Percentiles rank a stretch among this genome's conserved stretches.
These are phyloP conservation scores for Eupithecia insigniata DNA, from an alignment of 2,888 invertebrate genomes.

Conservation along the genomic window DNA sequence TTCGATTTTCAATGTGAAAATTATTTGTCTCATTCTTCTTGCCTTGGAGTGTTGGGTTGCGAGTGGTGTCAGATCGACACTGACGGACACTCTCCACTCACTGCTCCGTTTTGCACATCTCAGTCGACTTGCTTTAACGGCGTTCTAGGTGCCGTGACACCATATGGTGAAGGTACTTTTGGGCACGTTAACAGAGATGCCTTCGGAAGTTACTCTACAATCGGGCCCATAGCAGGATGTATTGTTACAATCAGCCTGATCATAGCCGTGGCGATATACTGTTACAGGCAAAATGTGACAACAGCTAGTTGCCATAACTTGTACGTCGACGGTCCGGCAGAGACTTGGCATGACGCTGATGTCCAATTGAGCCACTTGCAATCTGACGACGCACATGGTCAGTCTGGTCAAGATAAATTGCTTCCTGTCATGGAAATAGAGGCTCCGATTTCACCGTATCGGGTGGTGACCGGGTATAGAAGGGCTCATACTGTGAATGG, in stretches of 20 bases:
- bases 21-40: constrained; percentile 86
- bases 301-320: constrained; percentile 79
- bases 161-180: constrained; percentile 90
- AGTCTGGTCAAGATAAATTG: constrained; percentile 87
- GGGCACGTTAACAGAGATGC: constrained; percentile 78
- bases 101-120: constrained; percentile 90
- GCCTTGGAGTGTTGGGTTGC: constrained; percentile 91
- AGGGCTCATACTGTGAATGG: constrained; percentile 90
- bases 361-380: constrained; percentile 90
- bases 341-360: constrained; percentile 82
- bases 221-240: constrained; percentile 94
- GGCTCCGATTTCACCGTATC: constrained; percentile 93
- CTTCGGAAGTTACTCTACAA: constrained; percentile 87
- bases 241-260: constrained; percentile 92
- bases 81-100: constrained; percentile 88
- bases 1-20: constrained; percentile 88
- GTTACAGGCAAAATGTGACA: constrained; percentile 88
- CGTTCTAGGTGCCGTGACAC: constrained; percentile 91
- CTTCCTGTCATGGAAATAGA: constrained; percentile 85
- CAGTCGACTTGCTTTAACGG: constrained; percentile 94
- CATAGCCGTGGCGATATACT: constrained; percentile 92
- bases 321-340: constrained; percentile 79
- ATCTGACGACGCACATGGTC: constrained; percentile 87
- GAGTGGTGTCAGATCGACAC: constrained; percentile 95
- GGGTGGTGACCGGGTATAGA: constrained; percentile 91